Percentiles rank a stretch among this genome's conserved stretches.
These are phyloP conservation scores for Cnemophilus loriae DNA, from an alignment of 2,113 vertebrate genomes.

Conservation along the genomic window DNA sequence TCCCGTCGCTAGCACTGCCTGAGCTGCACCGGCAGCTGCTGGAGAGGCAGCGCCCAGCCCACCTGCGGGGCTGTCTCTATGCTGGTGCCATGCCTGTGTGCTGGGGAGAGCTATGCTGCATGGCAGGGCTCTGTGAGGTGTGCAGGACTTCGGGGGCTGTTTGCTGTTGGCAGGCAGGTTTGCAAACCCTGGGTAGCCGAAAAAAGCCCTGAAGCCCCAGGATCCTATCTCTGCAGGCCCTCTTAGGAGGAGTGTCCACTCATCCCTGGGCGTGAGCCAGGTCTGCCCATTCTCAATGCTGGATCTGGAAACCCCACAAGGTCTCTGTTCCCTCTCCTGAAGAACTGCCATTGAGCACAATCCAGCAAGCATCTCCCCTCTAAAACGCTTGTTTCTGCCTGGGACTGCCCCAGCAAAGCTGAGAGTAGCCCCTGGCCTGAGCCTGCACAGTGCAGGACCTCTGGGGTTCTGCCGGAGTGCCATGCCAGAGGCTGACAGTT, in stretches of 20 bases:
- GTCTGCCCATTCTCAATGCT: background rate
- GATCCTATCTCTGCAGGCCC: background rate
- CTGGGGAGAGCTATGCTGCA: background rate
- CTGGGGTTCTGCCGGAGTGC: background rate
- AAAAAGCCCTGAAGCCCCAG: background rate
- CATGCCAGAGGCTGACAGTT: fast-evolving
- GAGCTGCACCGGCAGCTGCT: background rate
- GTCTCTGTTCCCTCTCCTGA: background rate
- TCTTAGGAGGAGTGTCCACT: background rate
- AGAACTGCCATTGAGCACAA: background rate
- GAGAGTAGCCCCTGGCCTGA: background rate
- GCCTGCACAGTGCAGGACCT: background rate
- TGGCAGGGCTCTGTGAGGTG: background rate
- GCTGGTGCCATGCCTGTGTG: background rate
- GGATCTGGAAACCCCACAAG: background rate
- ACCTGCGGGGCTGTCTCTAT: background rate
- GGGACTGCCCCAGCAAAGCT: background rate
- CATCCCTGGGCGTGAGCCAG: background rate
- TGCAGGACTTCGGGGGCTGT: background rate
- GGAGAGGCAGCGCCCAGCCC: background rate
- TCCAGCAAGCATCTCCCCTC: background rate
- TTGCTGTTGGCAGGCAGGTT: background rate
- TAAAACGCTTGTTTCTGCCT: background rate
- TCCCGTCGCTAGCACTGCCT: background rate
- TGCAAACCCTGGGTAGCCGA: background rate